Evolutionary conservation across 2,888 invertebrate species (phyloP).

Genomic region (Plusia festucae): DNA sequence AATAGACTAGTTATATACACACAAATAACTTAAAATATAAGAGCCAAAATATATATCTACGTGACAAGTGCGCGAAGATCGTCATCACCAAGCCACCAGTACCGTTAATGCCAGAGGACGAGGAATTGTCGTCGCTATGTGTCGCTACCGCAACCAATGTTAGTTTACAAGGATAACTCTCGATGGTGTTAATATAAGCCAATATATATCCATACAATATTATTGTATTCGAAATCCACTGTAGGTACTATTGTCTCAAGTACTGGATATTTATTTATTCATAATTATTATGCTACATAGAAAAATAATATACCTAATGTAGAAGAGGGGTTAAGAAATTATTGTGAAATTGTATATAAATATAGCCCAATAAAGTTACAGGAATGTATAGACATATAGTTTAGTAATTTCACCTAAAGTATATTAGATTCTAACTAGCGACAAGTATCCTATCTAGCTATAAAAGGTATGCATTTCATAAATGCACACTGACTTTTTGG

Average conservation of each 20-base stretch:
- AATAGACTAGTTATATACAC: slow-evolving; percentile 72
- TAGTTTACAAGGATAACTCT: slow-evolving; percentile 53
- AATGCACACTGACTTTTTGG: slow-evolving; percentile 82
- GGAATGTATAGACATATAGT: slow-evolving; percentile 76
- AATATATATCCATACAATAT: slow-evolving; percentile 47
- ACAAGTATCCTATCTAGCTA: slow-evolving; percentile 71
- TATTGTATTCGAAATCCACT: slow-evolving; percentile 54
- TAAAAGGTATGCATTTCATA: slow-evolving; percentile 76
- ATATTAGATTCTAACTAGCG: slow-evolving; percentile 72
- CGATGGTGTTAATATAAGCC: slow-evolving; percentile 56
- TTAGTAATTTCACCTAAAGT: slow-evolving; percentile 64
- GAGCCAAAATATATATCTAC: slow-evolving; percentile 59
- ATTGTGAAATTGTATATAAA: slow-evolving; percentile 59
- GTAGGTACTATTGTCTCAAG: slow-evolving; percentile 45
- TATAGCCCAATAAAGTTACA: slow-evolving; percentile 68
- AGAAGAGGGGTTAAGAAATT: slow-evolving; percentile 58
- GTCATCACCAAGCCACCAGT: slow-evolving; percentile 68
- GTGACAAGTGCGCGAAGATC: slow-evolving; percentile 59
- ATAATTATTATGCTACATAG: slow-evolving; percentile 45
- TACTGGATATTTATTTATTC: slow-evolving; percentile 49
- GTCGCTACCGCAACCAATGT: slow-evolving; percentile 54
- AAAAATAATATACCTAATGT: slow-evolving; percentile 57
- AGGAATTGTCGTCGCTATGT: slow-evolving; percentile 31
- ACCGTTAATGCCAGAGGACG: slow-evolving; percentile 61
- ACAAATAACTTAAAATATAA: slow-evolving; percentile 64